Conservation (phyloP, 2,888 invertebrate species). For the Pristionchus japonicus region DNA sequence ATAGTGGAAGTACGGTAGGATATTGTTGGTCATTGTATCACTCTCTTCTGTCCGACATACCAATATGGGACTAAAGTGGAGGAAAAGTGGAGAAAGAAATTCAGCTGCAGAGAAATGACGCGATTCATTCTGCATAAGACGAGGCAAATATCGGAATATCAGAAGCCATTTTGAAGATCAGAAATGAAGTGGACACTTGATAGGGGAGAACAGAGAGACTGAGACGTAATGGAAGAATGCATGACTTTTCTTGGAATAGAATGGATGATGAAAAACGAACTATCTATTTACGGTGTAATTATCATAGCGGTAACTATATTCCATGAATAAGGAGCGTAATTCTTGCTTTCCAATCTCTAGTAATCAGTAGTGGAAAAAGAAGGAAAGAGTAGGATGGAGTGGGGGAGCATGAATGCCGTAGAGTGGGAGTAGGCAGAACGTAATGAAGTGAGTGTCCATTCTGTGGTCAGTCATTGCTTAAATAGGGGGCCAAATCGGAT, state of each 20-base stretch:
- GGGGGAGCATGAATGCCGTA: not conserved
- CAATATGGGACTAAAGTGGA: too few relatives aligned
- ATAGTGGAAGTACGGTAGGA: not conserved
- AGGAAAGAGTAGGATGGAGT: not conserved
- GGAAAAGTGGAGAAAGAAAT: not conserved
- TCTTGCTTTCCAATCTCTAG: too few relatives aligned
- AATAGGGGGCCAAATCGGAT: not conserved
- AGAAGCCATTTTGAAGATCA: not conserved
- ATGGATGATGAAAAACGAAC: not conserved
- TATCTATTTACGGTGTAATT: too few relatives aligned
- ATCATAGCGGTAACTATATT: too few relatives aligned
- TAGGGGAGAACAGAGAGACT: not conserved
- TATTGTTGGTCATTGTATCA: not conserved
- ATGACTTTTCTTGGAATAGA: not conserved
- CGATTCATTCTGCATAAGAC: not conserved
- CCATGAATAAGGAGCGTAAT: too few relatives aligned
- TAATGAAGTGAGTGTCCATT: not conserved
- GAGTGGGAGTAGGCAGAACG: not conserved
- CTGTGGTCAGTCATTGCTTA: not conserved
- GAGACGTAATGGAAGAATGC: not conserved
- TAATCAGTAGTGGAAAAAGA: not conserved
- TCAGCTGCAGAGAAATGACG: not conserved
- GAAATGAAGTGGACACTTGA: not conserved
- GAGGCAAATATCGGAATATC: slow-evolving; percentile 2
- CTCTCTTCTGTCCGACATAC: too few relatives aligned